Base-by-base conservation (phyloP, 2,797 vertebrate species). In the Galago senegalensis region DNA sequence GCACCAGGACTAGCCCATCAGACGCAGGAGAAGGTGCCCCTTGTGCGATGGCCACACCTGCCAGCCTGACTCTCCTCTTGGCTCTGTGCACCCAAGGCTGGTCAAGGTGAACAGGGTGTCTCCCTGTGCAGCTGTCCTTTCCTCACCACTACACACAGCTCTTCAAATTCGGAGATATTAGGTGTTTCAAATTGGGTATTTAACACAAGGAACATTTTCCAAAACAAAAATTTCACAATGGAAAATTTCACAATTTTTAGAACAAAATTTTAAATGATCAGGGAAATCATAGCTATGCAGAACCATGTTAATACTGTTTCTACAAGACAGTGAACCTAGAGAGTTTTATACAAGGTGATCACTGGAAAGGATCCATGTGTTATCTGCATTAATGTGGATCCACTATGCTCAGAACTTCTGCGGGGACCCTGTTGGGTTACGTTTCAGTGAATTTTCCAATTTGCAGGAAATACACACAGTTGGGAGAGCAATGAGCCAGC, bases 11-110 rank as follows among this genome's bases (percentile, higher is more conserved):
- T 21, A 3, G n/a, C 31, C 53, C 16, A 1, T 79, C 2, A 29
- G 9, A 20, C 1, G 2, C 2, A 0, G 4, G 16, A 29, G 17
- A 4, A 12, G 11, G 61, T 3, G 25, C 25, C 31, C 11, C 13
- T 31, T 16, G 16, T 5, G 5, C n/a, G 21, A 4, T 0, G 6
- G 11, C 31, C 16, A 18, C 13, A 10, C 3, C 53, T 29, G 8
- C 0, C 3, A 20, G 70, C 65, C 21, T 8, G 1, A 58, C 53
- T 6, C 18, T 11, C 4, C 1, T 9, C 27, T 20, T 29, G 23
- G 37, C 31, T 69, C 63, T 49, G 34, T 14, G 6, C 23, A 34
- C 29, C 46, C 29, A 25, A 76, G n/a, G 21, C 40, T 27, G 14
- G 37, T 75, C 43, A 0, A 1, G 0, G 11, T 6, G 29, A 43